Evolutionary conservation across 2,113 vertebrate genomes (phyloP).

Genomic region (Apteryx mantelli): DNA sequence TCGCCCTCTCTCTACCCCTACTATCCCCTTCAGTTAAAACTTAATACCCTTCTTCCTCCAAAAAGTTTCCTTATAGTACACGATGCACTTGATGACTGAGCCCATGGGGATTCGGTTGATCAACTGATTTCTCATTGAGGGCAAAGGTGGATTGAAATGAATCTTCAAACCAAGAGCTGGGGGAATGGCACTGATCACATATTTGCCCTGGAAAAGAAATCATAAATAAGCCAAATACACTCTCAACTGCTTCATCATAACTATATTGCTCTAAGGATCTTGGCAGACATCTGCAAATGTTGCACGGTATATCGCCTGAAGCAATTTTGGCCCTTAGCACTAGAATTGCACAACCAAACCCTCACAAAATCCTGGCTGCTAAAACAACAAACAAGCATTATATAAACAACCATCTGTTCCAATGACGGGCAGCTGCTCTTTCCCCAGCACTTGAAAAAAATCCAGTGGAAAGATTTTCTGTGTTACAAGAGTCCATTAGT

Average conservation of each 20-base stretch:
- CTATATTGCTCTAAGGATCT: neutral
- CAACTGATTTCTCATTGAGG: constrained; percentile 92
- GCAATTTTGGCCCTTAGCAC: neutral
- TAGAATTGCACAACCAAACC: neutral
- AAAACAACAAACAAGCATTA: constrained; percentile 1
- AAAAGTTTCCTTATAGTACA: constrained; percentile 95
- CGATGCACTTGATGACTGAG: constrained; percentile 96
- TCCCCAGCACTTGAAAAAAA: neutral
- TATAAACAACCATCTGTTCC: neutral
- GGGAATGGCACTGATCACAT: constrained; percentile 89
- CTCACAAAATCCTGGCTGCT: neutral
- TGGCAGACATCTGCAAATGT: neutral
- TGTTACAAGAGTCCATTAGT: neutral
- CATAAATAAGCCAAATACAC: neutral
- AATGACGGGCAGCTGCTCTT: constrained; percentile 6
- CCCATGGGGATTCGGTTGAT: constrained; percentile 94
- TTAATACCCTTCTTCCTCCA: constrained; percentile 92
- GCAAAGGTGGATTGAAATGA: constrained; percentile 92
- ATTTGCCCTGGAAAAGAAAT: constrained; percentile 84
- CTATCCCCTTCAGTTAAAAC: neutral
- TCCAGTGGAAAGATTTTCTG: neutral
- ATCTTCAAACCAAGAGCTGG: constrained; percentile 90
- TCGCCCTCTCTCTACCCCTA: neutral
- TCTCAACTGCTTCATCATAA: neutral
- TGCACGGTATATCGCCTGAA: neutral